Percentiles rank a stretch among this genome's conserved stretches.
phyloP scores from a whole-genome alignment of 2,797 vertebrate species.

The Clarias pachynema region DNA sequence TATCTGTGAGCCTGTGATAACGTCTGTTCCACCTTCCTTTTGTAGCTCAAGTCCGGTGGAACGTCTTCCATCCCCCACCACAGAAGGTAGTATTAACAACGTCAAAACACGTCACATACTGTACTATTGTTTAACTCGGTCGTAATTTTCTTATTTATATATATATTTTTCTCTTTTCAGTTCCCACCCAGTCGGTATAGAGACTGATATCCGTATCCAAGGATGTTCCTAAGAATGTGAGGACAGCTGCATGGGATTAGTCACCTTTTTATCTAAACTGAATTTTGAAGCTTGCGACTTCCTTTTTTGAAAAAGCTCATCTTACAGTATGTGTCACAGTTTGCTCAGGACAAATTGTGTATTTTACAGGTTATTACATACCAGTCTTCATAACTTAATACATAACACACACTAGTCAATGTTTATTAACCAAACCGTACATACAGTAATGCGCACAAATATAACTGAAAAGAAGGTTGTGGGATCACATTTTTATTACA shows the following conservation, averaged over 20 bases:
- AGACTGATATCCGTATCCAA: slow-evolving; percentile 22
- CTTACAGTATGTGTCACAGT: not conserved
- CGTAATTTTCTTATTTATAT: not conserved
- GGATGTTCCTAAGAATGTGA: slow-evolving; percentile 36
- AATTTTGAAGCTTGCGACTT: not conserved
- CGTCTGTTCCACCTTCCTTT: not conserved
- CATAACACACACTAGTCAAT: not conserved
- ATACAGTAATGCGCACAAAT: not conserved
- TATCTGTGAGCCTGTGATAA: not conserved
- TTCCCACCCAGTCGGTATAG: slow-evolving; percentile 76
- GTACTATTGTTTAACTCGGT: not conserved
- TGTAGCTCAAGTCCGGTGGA: slow-evolving; percentile 67
- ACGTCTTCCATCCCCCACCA: slow-evolving; percentile 71
- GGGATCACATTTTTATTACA: not conserved
- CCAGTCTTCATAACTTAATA: not conserved
- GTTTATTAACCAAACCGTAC: not conserved
- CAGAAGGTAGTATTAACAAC: slow-evolving; percentile 68
- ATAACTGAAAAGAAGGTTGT: not conserved
- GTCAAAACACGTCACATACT: not conserved
- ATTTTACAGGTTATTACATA: not conserved
- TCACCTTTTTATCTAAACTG: slow-evolving; percentile 39
- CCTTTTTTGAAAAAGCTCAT: slow-evolving; percentile 22
- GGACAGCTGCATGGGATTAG: slow-evolving; percentile 28
- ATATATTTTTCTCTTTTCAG: slow-evolving; percentile 60
- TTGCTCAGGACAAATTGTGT: not conserved